Percentiles rank a stretch among this genome's conserved stretches.
Conservation (phyloP, 2,113 vertebrate genomes). For the Felis chaus region DNA sequence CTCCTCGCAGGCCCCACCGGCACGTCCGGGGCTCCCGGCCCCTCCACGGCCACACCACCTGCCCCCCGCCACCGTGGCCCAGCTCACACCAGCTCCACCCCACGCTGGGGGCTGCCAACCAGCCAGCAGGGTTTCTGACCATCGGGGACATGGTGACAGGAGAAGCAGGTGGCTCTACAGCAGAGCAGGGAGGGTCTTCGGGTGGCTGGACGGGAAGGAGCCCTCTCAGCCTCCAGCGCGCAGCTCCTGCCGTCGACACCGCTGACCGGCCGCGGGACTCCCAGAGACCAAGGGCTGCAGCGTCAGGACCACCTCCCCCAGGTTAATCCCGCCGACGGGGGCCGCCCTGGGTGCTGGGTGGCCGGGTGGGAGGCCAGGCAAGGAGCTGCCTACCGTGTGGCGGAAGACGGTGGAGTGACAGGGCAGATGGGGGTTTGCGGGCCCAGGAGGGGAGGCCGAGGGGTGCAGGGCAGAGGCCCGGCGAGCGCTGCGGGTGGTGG, state of each 20-base stretch:
- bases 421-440: background rate
- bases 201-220: background rate
- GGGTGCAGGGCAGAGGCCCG: background rate
- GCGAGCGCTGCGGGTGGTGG: too few species aligned
- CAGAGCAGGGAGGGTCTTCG: too few species aligned
- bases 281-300: background rate
- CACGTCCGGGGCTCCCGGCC: background rate
- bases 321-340: background rate
- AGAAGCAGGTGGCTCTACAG: background rate
- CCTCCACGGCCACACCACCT: background rate
- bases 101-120: background rate
- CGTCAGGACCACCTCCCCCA: background rate
- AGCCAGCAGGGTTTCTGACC: background rate
- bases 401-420: background rate
- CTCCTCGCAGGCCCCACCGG: too few species aligned
- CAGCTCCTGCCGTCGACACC: rapidly evolving
- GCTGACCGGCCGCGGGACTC: background rate
- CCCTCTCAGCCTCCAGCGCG: background rate
- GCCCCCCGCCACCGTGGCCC: background rate
- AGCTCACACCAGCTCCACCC: background rate
- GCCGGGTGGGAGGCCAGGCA: too few species aligned
- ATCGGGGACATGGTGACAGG: background rate
- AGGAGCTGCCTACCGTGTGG: background rate
- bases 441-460: background rate
- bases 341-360: background rate